Percentiles rank a stretch among this genome's conserved stretches.
Evolutionary conservation across 92 coral and sea anemone species (phyloP).

Genomic region (Siderastrea siderea): DNA sequence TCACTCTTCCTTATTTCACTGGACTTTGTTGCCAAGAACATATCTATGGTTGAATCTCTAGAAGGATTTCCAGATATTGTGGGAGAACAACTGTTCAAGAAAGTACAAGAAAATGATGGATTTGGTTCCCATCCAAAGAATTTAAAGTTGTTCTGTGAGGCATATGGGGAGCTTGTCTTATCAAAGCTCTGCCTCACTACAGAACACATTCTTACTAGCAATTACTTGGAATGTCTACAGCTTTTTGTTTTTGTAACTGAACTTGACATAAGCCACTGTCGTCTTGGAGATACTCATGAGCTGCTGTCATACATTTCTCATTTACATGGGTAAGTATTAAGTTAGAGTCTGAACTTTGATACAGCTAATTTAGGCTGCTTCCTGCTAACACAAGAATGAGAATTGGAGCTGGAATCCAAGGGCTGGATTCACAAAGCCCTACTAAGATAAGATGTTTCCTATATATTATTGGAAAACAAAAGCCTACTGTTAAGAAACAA

Average conservation of each 20-base stretch:
- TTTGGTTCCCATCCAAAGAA: constrained; percentile 49
- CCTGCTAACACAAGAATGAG: not conserved
- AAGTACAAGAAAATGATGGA: constrained; percentile 58
- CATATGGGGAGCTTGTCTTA: constrained; percentile 82
- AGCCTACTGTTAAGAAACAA: too few relatives aligned
- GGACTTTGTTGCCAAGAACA: constrained; percentile 93
- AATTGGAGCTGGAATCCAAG: too few relatives aligned
- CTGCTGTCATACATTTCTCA: constrained; percentile 73
- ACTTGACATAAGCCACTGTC: constrained; percentile 91
- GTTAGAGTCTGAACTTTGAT: not conserved
- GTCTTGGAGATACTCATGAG: constrained; percentile 90
- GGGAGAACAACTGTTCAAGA: constrained; percentile 87
- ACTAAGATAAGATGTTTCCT: too few relatives aligned
- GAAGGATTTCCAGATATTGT: constrained; percentile 89
- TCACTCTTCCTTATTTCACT: constrained; percentile 84
- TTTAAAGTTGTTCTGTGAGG: constrained; percentile 84
- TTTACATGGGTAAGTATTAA: constrained; percentile 71
- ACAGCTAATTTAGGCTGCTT: not conserved
- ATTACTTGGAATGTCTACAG: constrained; percentile 68
- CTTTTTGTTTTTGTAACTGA: constrained; percentile 75
- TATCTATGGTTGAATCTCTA: constrained; percentile 92
- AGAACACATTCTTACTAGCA: constrained; percentile 67
- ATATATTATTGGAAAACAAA: too few relatives aligned
- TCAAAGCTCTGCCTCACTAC: constrained; percentile 66
- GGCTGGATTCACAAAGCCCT: too few relatives aligned